A percentile compares a stretch with the other conserved stretches of the same genome.
Evolutionary conservation across 2,888 invertebrate genomes (phyloP).

Genomic region (Tetanocera ferruginea): DNA sequence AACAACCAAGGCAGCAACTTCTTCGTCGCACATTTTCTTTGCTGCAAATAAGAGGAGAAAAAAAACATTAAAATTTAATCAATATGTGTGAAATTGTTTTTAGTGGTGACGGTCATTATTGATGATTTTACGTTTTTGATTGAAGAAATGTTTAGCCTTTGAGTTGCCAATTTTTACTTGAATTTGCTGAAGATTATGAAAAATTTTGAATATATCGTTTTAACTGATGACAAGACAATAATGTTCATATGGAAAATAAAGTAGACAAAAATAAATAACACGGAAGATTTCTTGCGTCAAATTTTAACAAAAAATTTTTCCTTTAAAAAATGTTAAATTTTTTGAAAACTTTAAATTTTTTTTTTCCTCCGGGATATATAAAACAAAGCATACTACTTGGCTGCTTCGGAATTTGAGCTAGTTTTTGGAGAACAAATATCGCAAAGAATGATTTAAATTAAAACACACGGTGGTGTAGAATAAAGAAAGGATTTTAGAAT

Average conservation of each 20-base stretch:
- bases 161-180: constrained; percentile 42
- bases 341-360: constrained; percentile 18
- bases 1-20: constrained; percentile 93
- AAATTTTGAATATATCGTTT: constrained; percentile 43
- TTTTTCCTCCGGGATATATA: too few relatives aligned
- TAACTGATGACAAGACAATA: not conserved
- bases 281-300: constrained; percentile 23
- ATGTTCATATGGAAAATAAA: not conserved
- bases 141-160: constrained; percentile 40
- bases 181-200: constrained; percentile 42
- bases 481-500: too few relatives aligned
- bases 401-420: too few relatives aligned
- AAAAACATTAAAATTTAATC: constrained; percentile 18
- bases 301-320: constrained; percentile 4
- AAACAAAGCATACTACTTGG: constrained; percentile 26
- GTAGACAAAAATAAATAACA: constrained; percentile 12
- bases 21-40: constrained; percentile 91
- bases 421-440: too few relatives aligned
- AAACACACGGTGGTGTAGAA: too few relatives aligned
- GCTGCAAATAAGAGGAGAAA: constrained; percentile 54
- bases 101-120: too few relatives aligned
- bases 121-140: not conserved
- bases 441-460: too few relatives aligned
- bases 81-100: not conserved
- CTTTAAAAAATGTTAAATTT: not conserved